Base-by-base conservation (phyloP, 2,888 invertebrate genomes). In the Scaptomyza flava region DNA sequence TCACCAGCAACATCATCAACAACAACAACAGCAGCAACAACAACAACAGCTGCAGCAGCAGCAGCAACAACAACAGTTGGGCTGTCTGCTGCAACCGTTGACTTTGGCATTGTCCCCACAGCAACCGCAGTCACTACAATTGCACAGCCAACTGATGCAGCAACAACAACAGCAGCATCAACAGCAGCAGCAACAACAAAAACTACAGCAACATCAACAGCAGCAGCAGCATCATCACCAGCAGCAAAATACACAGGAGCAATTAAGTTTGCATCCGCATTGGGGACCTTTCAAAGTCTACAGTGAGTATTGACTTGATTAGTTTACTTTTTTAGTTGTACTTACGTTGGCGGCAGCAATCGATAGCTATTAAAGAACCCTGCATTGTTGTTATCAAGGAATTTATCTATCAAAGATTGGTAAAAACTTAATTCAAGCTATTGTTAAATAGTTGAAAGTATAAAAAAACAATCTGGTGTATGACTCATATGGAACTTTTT, bases 231-330 rank as follows among this genome's bases (percentile, higher is more conserved):
- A 77, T 6, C 79, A 81, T 14, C 81, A 78, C 45, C 79, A 78
- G 6, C 89, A 83, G 38, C 89, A 79, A 56, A 77, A 78, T 56
- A 66, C 72, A 65, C 89, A 85, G 65, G 89, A 90, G 81, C 91
- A 90, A 88, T 86, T 89, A 82, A 84, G 81, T 73, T 77, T 77
- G 77, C 81, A 90, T 72, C 90, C 90, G 78, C 91, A 90, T 68
- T 91, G 91, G 89, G 92, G 92, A 68, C 91, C 92, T 72, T 92
- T 91, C 87, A 92, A 92, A 91, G 89, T 91, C 72, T 92, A 92
- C 86, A 92, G 92, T 92, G 86, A 92, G 92, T 91, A 84, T 76
- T 72, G 69, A 71, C 74, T 67, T 45, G 33, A 67, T 51, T 72
- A 75, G 67, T 66, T 63, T 51, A 36, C 57, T 34, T 27, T 23